phyloP scores from a whole-genome alignment of 2,113 vertebrate genomes.

The Alectura lathami region DNA sequence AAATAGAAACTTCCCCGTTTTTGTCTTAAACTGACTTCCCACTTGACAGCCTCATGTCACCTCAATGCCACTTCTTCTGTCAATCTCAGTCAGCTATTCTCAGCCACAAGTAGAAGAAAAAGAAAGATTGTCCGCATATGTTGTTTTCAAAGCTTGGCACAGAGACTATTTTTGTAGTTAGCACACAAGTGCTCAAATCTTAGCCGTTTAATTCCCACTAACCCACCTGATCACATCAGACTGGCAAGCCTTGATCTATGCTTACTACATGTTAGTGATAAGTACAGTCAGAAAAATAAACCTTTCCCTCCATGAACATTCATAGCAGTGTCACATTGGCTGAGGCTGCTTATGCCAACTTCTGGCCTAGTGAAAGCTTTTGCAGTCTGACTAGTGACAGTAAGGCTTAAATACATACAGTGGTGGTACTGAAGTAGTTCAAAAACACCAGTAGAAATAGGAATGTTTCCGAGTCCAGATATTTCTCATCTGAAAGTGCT shows the following conservation, averaged over 20 bases:
- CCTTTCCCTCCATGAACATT: not conserved
- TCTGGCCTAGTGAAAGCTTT: not conserved
- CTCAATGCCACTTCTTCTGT: not conserved
- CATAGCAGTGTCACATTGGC: not conserved
- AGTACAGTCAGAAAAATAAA: not conserved
- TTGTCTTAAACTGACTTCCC: conserved; percentile 38
- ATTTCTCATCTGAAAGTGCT: not conserved
- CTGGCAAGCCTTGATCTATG: not conserved
- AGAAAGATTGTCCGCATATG: conserved; percentile 20
- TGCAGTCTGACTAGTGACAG: not conserved
- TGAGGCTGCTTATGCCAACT: not conserved
- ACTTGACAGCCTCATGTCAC: conserved; percentile 47
- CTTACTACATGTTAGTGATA: not conserved
- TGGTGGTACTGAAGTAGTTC: not conserved
- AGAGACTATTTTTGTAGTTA: conserved; percentile 16
- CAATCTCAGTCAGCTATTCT: conserved; percentile 21
- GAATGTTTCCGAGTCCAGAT: not conserved
- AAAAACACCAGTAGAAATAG: not conserved
- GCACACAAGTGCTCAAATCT: not conserved
- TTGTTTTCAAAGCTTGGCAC: conserved; percentile 28
- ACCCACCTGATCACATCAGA: not conserved
- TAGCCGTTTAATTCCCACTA: not conserved
- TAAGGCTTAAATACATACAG: not conserved
- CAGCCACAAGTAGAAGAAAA: conserved; percentile 1
- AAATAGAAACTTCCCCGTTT: not conserved